Evolutionary conservation across 2,113 vertebrate species (phyloP).

Genomic region (Siphamia tubifer): DNA sequence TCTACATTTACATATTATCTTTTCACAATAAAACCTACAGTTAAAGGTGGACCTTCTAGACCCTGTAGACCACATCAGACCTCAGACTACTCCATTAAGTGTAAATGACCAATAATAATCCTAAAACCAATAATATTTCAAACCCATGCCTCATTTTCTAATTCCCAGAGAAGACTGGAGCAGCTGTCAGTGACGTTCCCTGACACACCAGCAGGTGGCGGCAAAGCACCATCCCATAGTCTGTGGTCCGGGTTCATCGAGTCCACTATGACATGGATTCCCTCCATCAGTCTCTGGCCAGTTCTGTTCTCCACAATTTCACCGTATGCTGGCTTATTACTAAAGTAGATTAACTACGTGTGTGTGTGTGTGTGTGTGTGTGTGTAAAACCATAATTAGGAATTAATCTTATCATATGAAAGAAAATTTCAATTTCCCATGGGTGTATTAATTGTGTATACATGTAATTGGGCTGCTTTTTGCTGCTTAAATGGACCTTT

Average conservation of each 20-base stretch:
- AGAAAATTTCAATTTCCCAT: slow-evolving; percentile 71
- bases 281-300: slow-evolving; percentile 64
- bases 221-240: slow-evolving; percentile 9
- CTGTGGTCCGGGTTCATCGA: slow-evolving; percentile 47
- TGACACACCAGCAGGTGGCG: slow-evolving; percentile 56
- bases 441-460: slow-evolving; percentile 68
- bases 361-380: slow-evolving; percentile 3
- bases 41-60: too few species aligned
- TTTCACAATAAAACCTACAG: too few species aligned
- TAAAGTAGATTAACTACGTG: slow-evolving; percentile 53
- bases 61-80: too few species aligned
- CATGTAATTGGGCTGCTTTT: slow-evolving; percentile 63
- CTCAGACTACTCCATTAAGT: too few species aligned
- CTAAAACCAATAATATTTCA: too few species aligned
- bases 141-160: too few species aligned
- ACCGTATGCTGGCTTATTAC: slow-evolving; percentile 30
- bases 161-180: too few species aligned
- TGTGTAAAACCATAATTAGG: slow-evolving; percentile 60
- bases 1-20: too few species aligned
- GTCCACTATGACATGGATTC: slow-evolving; percentile 69
- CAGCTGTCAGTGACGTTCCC: rapidly evolving
- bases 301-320: slow-evolving; percentile 45
- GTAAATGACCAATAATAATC: too few species aligned
- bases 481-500: slow-evolving; percentile 50
- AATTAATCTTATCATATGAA: slow-evolving; percentile 73